Evolutionary conservation across 1,140 invertebrate species (phyloP).

Genomic region (Agrypnia vestita): DNA sequence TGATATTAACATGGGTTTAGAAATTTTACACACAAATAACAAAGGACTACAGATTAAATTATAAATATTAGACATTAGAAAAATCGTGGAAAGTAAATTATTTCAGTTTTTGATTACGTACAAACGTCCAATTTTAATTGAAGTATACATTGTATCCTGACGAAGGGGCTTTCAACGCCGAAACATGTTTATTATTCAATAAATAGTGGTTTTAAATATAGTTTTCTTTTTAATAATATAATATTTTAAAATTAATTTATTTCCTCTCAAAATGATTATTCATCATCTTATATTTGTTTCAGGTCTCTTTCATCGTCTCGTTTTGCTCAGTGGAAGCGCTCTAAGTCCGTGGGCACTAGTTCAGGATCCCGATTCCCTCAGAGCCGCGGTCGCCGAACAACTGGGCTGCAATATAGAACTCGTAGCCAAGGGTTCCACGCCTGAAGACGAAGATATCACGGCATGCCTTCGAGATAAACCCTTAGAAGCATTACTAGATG

Average conservation of each 20-base stretch:
- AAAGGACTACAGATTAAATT: too few species aligned
- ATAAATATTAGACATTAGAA: too few species aligned
- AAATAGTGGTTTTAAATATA: background rate
- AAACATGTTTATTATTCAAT: background rate
- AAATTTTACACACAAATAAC: too few species aligned
- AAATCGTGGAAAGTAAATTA: too few species aligned
- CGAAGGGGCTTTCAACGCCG: too few species aligned
- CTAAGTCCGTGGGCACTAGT: constrained; percentile 88
- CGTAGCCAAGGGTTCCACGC: constrained; percentile 47
- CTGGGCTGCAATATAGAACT: constrained; percentile 73
- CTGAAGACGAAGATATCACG: constrained; percentile 55
- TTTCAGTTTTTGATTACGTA: background rate
- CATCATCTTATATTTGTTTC: constrained; percentile 60
- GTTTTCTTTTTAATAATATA: background rate
- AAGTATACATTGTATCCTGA: too few species aligned
- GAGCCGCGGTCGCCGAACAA: constrained; percentile 82
- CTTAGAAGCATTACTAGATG: constrained; percentile 58
- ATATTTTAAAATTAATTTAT: background rate
- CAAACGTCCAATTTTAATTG: too few species aligned
- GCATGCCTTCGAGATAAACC: constrained; percentile 58
- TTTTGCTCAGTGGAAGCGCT: constrained; percentile 91
- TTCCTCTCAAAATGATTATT: background rate
- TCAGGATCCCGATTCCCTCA: constrained; percentile 82
- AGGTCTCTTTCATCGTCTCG: constrained; percentile 88
- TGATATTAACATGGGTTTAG: too few species aligned